Percentiles rank a stretch among this genome's conserved stretches.
phyloP scores from a whole-genome alignment of 2,113 vertebrate genomes.

The Micronycteris hirsuta region DNA sequence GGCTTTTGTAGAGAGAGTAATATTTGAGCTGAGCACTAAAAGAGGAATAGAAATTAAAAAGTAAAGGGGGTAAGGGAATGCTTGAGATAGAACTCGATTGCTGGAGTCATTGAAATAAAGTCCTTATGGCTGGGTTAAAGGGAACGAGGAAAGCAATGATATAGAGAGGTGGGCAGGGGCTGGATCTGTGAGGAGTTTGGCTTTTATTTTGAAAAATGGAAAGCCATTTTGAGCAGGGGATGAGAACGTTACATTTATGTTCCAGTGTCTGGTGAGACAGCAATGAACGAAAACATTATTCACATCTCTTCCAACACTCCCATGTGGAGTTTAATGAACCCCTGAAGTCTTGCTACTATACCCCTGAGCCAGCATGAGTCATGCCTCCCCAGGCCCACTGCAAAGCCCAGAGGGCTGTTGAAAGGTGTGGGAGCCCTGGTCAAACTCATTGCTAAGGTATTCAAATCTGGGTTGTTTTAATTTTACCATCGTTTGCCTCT shows the following conservation, averaged over 20 bases:
- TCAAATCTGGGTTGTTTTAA: not conserved
- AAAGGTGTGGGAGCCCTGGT: not conserved
- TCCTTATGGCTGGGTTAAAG: not conserved
- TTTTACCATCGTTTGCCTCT: not conserved
- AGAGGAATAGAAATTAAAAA: not conserved
- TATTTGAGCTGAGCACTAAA: not conserved
- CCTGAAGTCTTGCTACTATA: not conserved
- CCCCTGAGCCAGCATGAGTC: not conserved
- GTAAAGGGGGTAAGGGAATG: not conserved
- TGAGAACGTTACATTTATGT: not conserved
- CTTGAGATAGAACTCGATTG: not conserved
- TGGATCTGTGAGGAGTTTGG: not conserved
- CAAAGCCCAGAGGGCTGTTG: not conserved
- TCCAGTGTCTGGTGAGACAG: constrained; percentile 3
- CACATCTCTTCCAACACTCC: not conserved
- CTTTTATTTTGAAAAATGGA: not conserved
- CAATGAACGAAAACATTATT: not conserved
- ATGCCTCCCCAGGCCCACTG: not conserved
- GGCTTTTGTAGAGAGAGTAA: not conserved
- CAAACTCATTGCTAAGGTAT: not conserved
- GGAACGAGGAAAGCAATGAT: not conserved
- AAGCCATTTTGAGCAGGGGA: not conserved
- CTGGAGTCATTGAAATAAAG: not conserved
- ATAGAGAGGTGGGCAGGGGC: not conserved
- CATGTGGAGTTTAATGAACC: not conserved